Conservation (phyloP, 2,888 invertebrate species). For the Adelphocoris suturalis region DNA sequence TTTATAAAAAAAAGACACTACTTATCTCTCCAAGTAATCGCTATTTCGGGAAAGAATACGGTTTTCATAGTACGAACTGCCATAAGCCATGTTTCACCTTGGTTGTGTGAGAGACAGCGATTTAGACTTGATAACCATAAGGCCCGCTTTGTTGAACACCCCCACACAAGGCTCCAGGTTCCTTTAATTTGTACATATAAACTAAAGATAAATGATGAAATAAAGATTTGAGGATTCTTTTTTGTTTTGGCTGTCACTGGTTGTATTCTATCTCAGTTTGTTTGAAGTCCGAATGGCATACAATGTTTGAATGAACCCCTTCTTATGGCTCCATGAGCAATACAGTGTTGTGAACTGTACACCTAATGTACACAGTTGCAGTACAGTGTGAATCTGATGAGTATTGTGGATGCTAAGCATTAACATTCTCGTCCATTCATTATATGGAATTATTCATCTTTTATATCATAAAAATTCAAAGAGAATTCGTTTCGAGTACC, state of each 20-base stretch:
- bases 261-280: not conserved
- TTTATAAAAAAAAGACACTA: not conserved
- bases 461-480: no score
- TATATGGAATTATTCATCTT: no score
- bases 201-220: not conserved
- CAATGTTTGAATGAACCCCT: no score
- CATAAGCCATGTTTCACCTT: not conserved
- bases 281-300: not conserved
- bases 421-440: no score
- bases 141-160: not conserved
- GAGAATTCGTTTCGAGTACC: no score
- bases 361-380: no score
- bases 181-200: slow-evolving; percentile 31
- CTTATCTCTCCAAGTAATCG: not conserved
- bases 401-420: no score
- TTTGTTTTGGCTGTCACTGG: not conserved
- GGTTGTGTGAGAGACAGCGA: not conserved
- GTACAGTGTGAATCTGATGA: no score
- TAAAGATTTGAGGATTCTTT: not conserved
- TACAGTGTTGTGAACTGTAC: no score
- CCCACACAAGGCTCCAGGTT: not conserved
- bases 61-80: slow-evolving; percentile 3
- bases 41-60: not conserved
- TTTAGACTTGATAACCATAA: slow-evolving; percentile 1
- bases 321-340: no score